Evolutionary conservation across 2,113 vertebrate species (phyloP).

Genomic region (Neolamprologus cancellatus): DNA sequence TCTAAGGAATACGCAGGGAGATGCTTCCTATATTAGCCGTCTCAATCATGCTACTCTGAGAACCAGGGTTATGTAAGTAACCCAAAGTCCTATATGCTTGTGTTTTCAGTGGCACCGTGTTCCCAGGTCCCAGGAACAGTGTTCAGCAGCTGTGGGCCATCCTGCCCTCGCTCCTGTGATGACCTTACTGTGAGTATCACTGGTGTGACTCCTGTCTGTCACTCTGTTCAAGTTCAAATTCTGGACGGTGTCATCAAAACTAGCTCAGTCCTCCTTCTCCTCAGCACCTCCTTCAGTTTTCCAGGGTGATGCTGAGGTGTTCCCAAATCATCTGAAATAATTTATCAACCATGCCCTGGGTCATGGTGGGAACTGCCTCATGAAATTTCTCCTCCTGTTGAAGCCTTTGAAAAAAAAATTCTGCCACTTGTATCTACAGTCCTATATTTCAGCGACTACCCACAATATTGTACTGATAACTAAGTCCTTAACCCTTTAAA

Average conservation of each 20-base stretch:
- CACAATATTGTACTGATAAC: not conserved
- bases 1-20: not conserved
- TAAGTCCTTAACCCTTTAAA: not conserved
- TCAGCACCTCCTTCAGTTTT: not conserved
- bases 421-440: not conserved
- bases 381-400: not conserved
- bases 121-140: constrained; percentile 65
- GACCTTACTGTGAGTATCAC: constrained; percentile 75
- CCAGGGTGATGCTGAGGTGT: not conserved
- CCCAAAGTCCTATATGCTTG: rapidly evolving
- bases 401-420: not conserved
- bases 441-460: not conserved
- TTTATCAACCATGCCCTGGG: not conserved
- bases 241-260: not conserved
- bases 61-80: not conserved
- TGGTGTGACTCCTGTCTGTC: not conserved
- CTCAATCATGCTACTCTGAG: not conserved
- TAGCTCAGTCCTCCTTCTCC: not conserved
- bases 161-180: constrained; percentile 83
- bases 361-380: not conserved
- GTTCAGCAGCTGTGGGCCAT: constrained; percentile 80
- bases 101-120: constrained; percentile 71
- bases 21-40: rapidly evolving
- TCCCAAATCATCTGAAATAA: not conserved
- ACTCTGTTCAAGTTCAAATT: not conserved